Evolutionary conservation across 2,797 vertebrate species (phyloP), one percentile per base, ranked within the genome.

Genomic region (Oryzias sinensis): DNA sequence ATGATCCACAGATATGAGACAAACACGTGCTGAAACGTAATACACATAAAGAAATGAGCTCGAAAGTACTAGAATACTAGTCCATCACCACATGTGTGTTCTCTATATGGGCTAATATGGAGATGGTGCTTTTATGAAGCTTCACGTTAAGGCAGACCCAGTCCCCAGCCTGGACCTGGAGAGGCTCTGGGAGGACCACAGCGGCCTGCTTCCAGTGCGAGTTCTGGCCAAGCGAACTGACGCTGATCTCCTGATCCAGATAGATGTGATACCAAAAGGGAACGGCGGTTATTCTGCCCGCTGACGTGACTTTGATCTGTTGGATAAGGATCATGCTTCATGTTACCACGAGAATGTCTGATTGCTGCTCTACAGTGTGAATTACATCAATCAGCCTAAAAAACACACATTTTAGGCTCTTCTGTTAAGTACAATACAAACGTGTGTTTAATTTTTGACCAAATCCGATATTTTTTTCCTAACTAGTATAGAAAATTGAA

Each of bases 141-240:
- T 92, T 93, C 55, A 98, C 82, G 0, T 68, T 65, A 8, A 99
- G 94, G 7, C 78, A 25, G 53, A 99, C 88, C 78, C 93, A 93
- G 55, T 97, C 91, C 47, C 94, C 94, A 2, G 29, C 69, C 16
- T 76, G 79, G 24, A 98, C 96, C 43, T 81, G 71, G 62, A 98
- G 83, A 2, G 97, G 94, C 41, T 90, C 82, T 61, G 95, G 93
- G 16, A 99, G 87, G 66, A 99, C 94, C 44, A 92, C 93, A 0
- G 96, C 96, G 0, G 95, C 97, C 84, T 99, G 97, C 80, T 96
- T 98, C 97, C 97, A 99, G 87, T 97, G 96, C 0, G 97, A 98
- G 61, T 86, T 90, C 51, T 90, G 85, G 62, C 85, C 89, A 15
- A 95, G 93, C 15, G 95, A 98, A 73, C 94, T 94, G 77, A 99